Percentiles rank a stretch among this genome's conserved stretches.
Evolutionary conservation across 2,113 vertebrate genomes (phyloP).

Genomic region (Lonchura striata): DNA sequence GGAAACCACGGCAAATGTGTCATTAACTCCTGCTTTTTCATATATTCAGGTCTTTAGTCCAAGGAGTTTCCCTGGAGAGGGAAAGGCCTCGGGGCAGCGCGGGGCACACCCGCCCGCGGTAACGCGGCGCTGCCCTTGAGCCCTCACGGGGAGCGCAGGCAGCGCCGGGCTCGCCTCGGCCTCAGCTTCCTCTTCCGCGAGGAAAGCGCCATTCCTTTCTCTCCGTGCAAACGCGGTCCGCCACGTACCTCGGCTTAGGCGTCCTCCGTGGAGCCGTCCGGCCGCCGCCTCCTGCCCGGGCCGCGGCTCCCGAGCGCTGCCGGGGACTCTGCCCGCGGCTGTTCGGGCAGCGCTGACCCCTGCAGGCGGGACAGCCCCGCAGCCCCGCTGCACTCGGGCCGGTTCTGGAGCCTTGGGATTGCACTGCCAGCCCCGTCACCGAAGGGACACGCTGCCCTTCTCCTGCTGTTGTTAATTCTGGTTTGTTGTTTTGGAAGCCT

Average conservation of each 20-base stretch:
- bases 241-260: background rate
- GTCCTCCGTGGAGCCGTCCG: background rate
- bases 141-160: background rate
- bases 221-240: fast-evolving
- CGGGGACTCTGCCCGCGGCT: background rate
- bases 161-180: background rate
- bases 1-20: background rate
- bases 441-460: background rate
- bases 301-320: background rate
- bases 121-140: background rate
- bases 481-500: background rate
- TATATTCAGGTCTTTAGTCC: background rate
- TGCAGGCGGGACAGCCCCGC: background rate
- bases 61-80: background rate
- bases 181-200: background rate
- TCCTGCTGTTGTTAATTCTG: background rate
- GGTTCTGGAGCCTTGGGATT: fast-evolving
- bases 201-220: fast-evolving
- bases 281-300: background rate
- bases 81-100: background rate
- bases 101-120: fast-evolving
- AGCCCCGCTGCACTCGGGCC: background rate
- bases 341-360: background rate
- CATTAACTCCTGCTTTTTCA: background rate
- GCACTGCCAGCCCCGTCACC: background rate